Evolutionary conservation across 2,113 vertebrate species (phyloP).

Genomic region (Tragelaphus strepsiceros): DNA sequence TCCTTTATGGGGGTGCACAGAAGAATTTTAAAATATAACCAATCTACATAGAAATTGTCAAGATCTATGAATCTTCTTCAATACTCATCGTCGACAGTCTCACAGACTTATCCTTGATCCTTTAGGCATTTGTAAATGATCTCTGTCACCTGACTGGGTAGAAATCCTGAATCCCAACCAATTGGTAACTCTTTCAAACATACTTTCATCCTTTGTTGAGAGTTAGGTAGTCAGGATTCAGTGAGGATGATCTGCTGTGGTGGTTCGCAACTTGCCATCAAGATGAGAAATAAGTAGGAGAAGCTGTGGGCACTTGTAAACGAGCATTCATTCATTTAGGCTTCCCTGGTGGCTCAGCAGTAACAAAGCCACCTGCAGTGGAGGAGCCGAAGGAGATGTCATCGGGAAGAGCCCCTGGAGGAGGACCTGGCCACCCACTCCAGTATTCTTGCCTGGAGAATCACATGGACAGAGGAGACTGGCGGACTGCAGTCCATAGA

Average conservation of each 20-base stretch:
- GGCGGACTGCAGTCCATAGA: neutral
- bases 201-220: neutral
- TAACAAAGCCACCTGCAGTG: neutral
- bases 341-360: neutral
- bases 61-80: neutral
- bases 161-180: neutral
- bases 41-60: neutral
- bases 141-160: neutral
- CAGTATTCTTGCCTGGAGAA: neutral
- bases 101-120: neutral
- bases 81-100: neutral
- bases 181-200: neutral
- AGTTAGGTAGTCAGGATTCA: neutral
- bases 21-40: neutral
- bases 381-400: neutral
- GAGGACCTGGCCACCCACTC: neutral
- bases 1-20: neutral
- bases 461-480: neutral
- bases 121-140: neutral
- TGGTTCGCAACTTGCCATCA: neutral
- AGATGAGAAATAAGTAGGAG: neutral
- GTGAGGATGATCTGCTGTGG: neutral
- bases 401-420: neutral
- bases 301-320: neutral
- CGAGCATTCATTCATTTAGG: neutral